Evolutionary conservation across 2,888 invertebrate species (phyloP).

Genomic region (Azorinus chamasolen): DNA sequence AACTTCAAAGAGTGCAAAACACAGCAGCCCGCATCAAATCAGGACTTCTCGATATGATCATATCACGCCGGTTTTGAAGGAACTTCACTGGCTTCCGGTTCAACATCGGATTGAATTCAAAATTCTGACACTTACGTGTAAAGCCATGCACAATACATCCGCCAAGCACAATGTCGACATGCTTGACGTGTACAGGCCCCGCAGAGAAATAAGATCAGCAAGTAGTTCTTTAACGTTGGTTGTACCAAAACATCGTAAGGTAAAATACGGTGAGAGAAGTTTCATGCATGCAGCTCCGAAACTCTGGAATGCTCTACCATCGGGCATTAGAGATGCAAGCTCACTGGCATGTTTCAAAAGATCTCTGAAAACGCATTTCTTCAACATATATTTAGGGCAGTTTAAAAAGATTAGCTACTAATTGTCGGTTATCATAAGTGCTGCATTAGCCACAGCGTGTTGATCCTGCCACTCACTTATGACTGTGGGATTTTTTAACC

Average conservation of each 20-base stretch:
- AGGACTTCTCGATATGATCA: conserved; percentile 12
- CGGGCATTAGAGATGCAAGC: conserved; percentile 3
- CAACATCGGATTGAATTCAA: conserved; percentile 26
- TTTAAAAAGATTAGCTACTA: too few relatives aligned
- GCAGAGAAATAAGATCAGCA: conserved; percentile 22
- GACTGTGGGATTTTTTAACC: too few relatives aligned
- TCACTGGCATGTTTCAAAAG: too few relatives aligned
- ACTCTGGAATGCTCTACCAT: conserved; percentile 45
- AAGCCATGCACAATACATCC: conserved; percentile 30
- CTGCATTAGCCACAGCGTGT: too few relatives aligned
- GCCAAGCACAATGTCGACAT: conserved; percentile 19
- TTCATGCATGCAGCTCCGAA: conserved; percentile 32
- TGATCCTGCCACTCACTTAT: too few relatives aligned
- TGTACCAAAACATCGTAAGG: conserved; percentile 40
- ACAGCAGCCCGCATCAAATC: conserved; percentile 33
- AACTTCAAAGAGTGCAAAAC: conserved; percentile 23
- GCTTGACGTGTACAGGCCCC: conserved; percentile 18
- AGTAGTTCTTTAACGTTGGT: conserved; percentile 20
- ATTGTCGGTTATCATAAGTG: too few relatives aligned
- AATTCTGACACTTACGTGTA: conserved; percentile 27
- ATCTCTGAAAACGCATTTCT: too few relatives aligned
- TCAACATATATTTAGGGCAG: too few relatives aligned
- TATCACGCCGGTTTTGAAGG: conserved; percentile 30
- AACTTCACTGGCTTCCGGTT: conserved; percentile 43
- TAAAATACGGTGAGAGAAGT: conserved; percentile 36